These are phyloP conservation scores for Leptodactylus fallax DNA, from an alignment of 2,797 vertebrate species.

Conservation along the genomic window DNA sequence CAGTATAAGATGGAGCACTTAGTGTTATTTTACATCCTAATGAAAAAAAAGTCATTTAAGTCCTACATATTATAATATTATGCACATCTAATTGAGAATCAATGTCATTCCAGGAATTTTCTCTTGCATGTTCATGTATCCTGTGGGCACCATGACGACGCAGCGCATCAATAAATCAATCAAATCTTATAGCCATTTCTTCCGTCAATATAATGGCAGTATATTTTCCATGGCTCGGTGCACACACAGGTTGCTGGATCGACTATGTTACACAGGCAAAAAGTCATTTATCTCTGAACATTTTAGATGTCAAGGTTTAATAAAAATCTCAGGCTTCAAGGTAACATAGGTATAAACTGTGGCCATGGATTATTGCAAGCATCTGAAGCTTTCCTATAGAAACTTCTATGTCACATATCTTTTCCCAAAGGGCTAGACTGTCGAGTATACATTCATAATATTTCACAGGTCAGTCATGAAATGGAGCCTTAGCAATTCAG, in stretches of 20 bases:
- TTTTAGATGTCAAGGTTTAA: not conserved
- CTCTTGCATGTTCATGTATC: not conserved
- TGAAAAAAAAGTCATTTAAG: not conserved
- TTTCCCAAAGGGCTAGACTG: not conserved
- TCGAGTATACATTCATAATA: not conserved
- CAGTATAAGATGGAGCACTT: not conserved
- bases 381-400: not conserved
- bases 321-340: not conserved
- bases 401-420: not conserved
- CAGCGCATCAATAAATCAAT: conserved; percentile 30
- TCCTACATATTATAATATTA: not conserved
- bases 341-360: too few species aligned
- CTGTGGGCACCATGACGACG: not conserved
- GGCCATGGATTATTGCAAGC: not conserved
- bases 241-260: not conserved
- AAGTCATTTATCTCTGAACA: not conserved
- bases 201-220: not conserved
- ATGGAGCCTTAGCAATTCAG: not conserved
- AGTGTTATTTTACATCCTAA: not conserved
- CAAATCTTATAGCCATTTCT: not conserved
- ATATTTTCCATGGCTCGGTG: not conserved
- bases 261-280: not conserved
- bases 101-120: not conserved
- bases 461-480: not conserved
- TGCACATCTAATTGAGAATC: not conserved